Evolutionary conservation across 2,113 vertebrate species (phyloP), one percentile per base, ranked within the genome.

Genomic region (Engystomops pustulosus): DNA sequence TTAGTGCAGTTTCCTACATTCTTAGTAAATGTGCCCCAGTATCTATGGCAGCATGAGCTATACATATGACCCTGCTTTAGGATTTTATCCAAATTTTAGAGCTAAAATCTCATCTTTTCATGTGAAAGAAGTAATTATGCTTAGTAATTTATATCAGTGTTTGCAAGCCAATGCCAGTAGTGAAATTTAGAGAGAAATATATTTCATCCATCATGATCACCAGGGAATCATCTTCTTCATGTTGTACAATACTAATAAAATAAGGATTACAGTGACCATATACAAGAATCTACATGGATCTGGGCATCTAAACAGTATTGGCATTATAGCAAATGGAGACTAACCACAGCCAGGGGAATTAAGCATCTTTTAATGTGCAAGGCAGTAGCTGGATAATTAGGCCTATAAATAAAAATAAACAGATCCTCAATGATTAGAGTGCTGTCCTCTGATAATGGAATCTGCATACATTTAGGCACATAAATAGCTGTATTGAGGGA

Each of bases 401-500:
- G 25, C 41, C 79, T 36, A 81, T 81, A 53, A 81, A 81, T 81
- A 81, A 70, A 36, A 70, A 81, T 32, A 38, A 81, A 38, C 79
- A 81, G 79, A 53, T 80, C 62, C 53, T 69, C 79, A 80, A 51
- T 70, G 62, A 81, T 81, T 51, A 81, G 30, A 70, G 7, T 38
- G 30, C 30, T 58, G 45, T 55, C 49, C 74, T 55, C 30, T 4
- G 23, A 36, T 77, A 77, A 38, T 58, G 49, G n/a, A 77, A 77
- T 77, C 30, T 77, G 17, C 74, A 55, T 34, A 36, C 44, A 53
- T 36, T 34, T 36, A 76, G 47, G 1, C 32, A 32, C 27, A 34
- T 51, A 76, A 15, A 76, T 75, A 44, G 38, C 71, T 51, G 17
- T 75, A 32, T 51, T 51, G 44, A 75, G n/a, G 23, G n/a, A 38